Evolutionary conservation across 1,140 invertebrate species (phyloP).

Genomic region (Kradibia gibbosae): DNA sequence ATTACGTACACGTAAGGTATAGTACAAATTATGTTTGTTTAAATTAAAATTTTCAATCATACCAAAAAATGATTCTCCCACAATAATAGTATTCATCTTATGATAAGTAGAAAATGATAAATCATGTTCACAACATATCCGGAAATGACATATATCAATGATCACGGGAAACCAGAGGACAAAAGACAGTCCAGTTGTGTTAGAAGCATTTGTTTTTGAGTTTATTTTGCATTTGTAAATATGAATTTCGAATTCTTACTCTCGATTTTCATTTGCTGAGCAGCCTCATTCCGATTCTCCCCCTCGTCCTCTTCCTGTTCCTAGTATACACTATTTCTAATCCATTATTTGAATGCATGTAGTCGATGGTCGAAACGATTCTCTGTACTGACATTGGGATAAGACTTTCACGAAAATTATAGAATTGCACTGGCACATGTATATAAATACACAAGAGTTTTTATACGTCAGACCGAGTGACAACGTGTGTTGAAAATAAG

Average conservation of each 20-base stretch:
- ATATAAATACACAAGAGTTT: neutral
- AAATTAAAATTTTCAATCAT: too few species aligned
- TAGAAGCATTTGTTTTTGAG: neutral
- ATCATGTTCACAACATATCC: too few species aligned
- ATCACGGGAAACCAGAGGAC: too few species aligned
- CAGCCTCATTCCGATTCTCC: neutral
- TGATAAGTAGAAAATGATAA: too few species aligned
- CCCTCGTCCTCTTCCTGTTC: neutral
- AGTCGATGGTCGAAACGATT: neutral
- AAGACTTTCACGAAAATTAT: neutral
- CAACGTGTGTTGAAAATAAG: neutral
- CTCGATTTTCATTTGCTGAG: neutral
- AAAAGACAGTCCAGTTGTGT: too few species aligned
- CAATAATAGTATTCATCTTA: too few species aligned
- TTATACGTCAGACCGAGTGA: neutral
- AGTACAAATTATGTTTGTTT: too few species aligned
- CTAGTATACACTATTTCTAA: neutral
- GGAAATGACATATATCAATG: too few species aligned
- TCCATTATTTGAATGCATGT: neutral
- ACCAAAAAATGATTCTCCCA: too few species aligned
- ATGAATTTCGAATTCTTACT: neutral
- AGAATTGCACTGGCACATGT: neutral
- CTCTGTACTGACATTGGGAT: neutral
- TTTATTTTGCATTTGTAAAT: neutral
- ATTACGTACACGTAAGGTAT: too few species aligned